Evolutionary conservation across 2,797 vertebrate genomes (phyloP).

Genomic region (Monodelphis domestica): DNA sequence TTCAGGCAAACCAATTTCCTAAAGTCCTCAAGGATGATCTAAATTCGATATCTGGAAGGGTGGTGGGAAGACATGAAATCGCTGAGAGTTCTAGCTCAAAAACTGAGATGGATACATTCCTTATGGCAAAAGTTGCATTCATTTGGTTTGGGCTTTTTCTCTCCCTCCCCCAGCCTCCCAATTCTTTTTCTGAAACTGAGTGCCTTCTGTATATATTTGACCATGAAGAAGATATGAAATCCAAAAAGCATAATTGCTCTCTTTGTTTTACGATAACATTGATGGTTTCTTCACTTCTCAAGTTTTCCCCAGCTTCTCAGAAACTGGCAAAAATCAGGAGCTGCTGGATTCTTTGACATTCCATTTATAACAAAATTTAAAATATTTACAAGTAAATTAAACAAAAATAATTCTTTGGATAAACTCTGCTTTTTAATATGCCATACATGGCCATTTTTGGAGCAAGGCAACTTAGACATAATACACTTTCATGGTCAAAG

Average conservation of each 20-base stretch:
- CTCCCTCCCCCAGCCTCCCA: neutral
- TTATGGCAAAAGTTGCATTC: neutral
- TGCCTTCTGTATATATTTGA: conserved; percentile 14
- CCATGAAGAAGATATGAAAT: conserved; percentile 6
- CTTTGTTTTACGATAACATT: conserved; percentile 34
- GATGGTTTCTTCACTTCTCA: conserved; percentile 20
- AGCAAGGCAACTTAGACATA: neutral
- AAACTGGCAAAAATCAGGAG: neutral
- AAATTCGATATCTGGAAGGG: neutral
- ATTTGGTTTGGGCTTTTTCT: neutral
- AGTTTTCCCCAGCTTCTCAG: neutral
- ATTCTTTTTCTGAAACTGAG: neutral
- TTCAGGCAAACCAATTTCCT: conserved; percentile 13
- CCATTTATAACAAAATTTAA: neutral
- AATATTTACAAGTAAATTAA: neutral
- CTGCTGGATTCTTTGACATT: conserved; percentile 21
- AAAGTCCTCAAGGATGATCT: neutral
- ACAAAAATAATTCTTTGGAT: neutral
- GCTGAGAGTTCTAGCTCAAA: neutral
- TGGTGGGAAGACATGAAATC: neutral
- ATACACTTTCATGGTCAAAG: neutral
- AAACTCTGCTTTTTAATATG: neutral
- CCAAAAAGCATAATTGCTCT: conserved; percentile 26
- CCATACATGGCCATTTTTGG: conserved; percentile 1
- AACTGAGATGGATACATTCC: neutral